Percentiles rank a stretch among this genome's conserved stretches.
These are phyloP conservation scores for Bambusicola thoracicus DNA, from an alignment of 2,113 vertebrate genomes.

Conservation along the genomic window DNA sequence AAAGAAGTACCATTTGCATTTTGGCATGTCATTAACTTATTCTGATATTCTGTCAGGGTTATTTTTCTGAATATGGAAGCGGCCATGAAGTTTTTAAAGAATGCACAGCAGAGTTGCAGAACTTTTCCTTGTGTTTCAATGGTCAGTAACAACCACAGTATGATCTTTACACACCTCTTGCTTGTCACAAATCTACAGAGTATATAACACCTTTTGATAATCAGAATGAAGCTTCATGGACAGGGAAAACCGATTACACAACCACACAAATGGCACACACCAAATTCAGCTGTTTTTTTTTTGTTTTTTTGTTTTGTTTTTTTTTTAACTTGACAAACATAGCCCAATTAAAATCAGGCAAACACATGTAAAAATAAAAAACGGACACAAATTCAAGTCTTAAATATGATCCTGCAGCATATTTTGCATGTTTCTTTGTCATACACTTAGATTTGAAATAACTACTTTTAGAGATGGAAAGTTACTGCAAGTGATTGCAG, in stretches of 20 bases:
- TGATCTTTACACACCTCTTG: neutral
- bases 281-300: neutral
- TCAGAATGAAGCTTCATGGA: neutral
- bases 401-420: neutral
- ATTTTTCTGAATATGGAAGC: neutral
- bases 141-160: neutral
- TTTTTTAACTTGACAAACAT: neutral
- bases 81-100: neutral
- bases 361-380: neutral
- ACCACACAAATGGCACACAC: neutral
- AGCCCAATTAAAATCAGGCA: neutral
- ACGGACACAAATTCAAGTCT: neutral
- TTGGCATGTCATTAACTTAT: neutral
- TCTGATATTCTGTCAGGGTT: neutral
- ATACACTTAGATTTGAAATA: neutral
- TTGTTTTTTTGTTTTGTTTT: slow-evolving; percentile 1
- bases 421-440: neutral
- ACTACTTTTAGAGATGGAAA: neutral
- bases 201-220: neutral
- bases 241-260: neutral
- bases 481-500: neutral
- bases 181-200: neutral
- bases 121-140: neutral
- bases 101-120: fast-evolving
- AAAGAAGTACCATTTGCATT: neutral